Percentiles rank a stretch among this genome's conserved stretches.
Evolutionary conservation across 2,113 vertebrate genomes (phyloP).

Genomic region (Balaenoptera acutorostrata): DNA sequence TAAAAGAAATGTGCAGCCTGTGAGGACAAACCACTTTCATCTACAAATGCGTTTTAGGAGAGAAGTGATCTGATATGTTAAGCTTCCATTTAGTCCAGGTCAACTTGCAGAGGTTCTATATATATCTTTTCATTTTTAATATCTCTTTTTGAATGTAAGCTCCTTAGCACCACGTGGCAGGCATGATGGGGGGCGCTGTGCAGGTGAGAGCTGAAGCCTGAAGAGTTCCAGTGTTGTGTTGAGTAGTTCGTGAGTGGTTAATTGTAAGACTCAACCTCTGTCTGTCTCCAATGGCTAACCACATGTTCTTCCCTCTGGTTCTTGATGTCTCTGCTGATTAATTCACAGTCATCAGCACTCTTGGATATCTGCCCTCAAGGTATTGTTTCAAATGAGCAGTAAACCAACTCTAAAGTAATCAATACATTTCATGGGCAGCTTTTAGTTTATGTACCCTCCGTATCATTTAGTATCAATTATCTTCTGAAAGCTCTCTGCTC

Average conservation of each 20-base stretch:
- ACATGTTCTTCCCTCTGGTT: not conserved
- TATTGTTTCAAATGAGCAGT: constrained; percentile 38
- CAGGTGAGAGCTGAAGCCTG: not conserved
- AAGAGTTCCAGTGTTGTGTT: not conserved
- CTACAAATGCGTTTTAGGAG: constrained; percentile 69
- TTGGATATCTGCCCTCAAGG: constrained; percentile 66
- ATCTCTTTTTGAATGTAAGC: not conserved
- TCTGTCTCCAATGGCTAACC: not conserved
- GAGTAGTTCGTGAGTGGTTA: not conserved
- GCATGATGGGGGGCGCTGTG: no score
- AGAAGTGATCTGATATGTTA: not conserved
- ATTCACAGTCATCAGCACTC: constrained; percentile 45
- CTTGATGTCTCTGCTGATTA: constrained; percentile 58
- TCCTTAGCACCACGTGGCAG: not conserved
- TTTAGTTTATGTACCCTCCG: not conserved
- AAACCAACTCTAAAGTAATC: constrained; percentile 61
- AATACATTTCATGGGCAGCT: not conserved
- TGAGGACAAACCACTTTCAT: constrained; percentile 57
- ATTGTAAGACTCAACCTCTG: not conserved
- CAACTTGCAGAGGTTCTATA: not conserved
- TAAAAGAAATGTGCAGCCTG: constrained; percentile 67
- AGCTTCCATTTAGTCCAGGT: not conserved
- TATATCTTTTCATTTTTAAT: not conserved
- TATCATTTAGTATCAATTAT: not conserved
- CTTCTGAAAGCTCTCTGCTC: not conserved